Percentiles rank a stretch among this genome's conserved stretches.
Evolutionary conservation across 2,113 vertebrate genomes (phyloP).

Genomic region (Leucosticte australis): DNA sequence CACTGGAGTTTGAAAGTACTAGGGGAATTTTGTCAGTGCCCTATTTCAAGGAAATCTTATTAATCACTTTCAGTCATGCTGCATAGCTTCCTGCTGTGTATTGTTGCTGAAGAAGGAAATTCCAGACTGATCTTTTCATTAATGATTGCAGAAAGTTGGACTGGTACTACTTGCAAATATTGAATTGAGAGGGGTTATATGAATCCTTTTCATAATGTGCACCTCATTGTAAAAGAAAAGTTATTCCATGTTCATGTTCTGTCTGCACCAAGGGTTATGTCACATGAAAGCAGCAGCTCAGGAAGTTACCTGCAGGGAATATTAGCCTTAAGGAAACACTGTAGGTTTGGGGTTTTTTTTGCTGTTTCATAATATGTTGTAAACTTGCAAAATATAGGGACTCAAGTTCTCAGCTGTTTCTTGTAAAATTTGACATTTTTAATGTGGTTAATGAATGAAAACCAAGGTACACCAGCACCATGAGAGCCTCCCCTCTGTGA

Average conservation of each 20-base stretch:
- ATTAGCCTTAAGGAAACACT: not conserved
- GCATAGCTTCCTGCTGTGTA: not conserved
- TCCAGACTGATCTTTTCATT: not conserved
- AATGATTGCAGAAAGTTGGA: not conserved
- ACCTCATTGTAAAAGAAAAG: not conserved
- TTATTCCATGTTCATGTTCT: not conserved
- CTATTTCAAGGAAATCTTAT: slow-evolving; percentile 32
- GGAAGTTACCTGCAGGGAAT: not conserved
- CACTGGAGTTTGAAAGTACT: not conserved
- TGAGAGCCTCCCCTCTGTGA: not conserved
- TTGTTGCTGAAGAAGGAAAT: slow-evolving; percentile 25
- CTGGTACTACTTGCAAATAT: not conserved
- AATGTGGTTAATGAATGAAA: not conserved
- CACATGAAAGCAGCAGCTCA: not conserved
- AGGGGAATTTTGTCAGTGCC: not conserved
- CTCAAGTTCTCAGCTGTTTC: not conserved
- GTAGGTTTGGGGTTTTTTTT: not conserved
- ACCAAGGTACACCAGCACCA: not conserved
- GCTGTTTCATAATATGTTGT: not conserved
- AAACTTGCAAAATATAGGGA: not conserved
- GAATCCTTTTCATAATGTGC: not conserved
- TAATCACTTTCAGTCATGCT: slow-evolving; percentile 9
- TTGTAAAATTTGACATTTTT: not conserved
- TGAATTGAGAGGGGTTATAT: not conserved
- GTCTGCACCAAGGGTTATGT: not conserved